phyloP scores from a whole-genome alignment of 2,113 vertebrate species.

The Proterorhinus semilunaris region DNA sequence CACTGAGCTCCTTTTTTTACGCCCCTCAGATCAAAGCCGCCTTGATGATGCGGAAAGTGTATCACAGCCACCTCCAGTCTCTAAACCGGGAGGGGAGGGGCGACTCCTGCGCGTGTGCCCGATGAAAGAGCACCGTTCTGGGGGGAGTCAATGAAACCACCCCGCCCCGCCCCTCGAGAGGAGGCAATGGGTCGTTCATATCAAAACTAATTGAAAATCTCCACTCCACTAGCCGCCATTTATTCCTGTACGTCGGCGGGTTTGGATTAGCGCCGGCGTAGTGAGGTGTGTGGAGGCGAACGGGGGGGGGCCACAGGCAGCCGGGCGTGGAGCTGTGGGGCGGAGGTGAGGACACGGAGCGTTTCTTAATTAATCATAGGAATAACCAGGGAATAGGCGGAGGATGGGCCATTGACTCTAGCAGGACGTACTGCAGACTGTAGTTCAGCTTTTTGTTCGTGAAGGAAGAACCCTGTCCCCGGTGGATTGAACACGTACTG shows the following conservation, averaged over 20 bases:
- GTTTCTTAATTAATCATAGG: slow-evolving; percentile 5
- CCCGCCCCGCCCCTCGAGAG: slow-evolving; percentile 7
- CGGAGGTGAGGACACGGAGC: neutral
- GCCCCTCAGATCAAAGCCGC: neutral
- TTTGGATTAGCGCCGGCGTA: slow-evolving; percentile 28
- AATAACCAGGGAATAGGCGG: slow-evolving; percentile 1
- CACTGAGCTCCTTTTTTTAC: neutral
- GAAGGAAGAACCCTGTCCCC: too few relatives aligned
- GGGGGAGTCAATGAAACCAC: neutral
- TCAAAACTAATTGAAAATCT: slow-evolving; percentile 47
- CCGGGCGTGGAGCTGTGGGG: neutral
- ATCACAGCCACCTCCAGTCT: slow-evolving; percentile 4
- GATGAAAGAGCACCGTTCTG: slow-evolving; percentile 12
- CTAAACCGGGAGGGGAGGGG: neutral
- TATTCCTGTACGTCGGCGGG: neutral
- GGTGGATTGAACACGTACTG: too few relatives aligned
- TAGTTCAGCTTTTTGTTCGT: too few relatives aligned
- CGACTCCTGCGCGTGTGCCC: neutral
- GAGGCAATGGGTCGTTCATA: slow-evolving; percentile 40
- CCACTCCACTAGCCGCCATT: slow-evolving; percentile 24
- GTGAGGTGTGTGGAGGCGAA: slow-evolving; percentile 10
- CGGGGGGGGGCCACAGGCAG: slow-evolving; percentile 17
- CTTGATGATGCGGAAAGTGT: too few relatives aligned
- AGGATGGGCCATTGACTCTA: neutral
- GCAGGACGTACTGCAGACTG: neutral